A percentile compares a stretch with the other conserved stretches of the same genome.
phyloP scores from a whole-genome alignment of 2,113 vertebrate species.

The Cyanocitta stelleri region DNA sequence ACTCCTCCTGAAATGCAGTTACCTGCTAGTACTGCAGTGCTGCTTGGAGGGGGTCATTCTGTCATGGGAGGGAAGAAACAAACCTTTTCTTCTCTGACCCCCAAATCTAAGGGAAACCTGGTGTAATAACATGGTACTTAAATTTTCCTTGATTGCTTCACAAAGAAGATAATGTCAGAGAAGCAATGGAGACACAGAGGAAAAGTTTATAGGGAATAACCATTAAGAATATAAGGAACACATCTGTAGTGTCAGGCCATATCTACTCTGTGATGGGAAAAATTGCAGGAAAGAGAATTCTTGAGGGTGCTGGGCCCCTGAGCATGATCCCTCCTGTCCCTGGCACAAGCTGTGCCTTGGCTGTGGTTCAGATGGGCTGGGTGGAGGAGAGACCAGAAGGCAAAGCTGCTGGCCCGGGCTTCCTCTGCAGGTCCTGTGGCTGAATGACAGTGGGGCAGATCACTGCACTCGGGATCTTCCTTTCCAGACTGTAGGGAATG shows the following conservation, averaged over 20 bases:
- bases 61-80: background rate
- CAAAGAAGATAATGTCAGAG: background rate
- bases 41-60: background rate
- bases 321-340: rapidly evolving
- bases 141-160: background rate
- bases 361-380: background rate
- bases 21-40: background rate
- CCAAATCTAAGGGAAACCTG: background rate
- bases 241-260: background rate
- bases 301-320: background rate
- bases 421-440: background rate
- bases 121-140: background rate
- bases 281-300: background rate
- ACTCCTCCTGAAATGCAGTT: background rate
- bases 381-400: background rate
- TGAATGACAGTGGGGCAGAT: background rate
- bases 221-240: background rate
- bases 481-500: background rate
- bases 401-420: background rate
- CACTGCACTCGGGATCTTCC: no score
- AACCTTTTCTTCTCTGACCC: background rate
- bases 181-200: background rate
- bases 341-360: background rate
- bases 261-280: background rate
- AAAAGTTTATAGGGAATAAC: background rate